A percentile compares a stretch with the other conserved stretches of the same genome.
Evolutionary conservation across 2,888 invertebrate species (phyloP).

Genomic region (Drosophila macrospina): DNA sequence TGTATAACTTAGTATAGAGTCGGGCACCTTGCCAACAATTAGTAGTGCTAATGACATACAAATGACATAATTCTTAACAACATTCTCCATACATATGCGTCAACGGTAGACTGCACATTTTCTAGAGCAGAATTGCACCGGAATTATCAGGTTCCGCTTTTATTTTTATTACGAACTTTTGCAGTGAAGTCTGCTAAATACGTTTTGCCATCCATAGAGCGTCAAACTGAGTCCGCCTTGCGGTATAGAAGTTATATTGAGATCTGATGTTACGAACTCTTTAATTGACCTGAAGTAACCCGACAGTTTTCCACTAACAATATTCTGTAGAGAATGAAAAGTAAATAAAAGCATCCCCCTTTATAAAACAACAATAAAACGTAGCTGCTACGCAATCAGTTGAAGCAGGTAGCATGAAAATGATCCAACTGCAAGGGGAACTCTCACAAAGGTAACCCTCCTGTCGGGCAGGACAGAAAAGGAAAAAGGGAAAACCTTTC

Average conservation of each 20-base stretch:
- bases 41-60: constrained; percentile 7
- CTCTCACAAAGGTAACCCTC: constrained; percentile 27
- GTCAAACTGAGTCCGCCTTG: not conserved
- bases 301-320: constrained; percentile 5
- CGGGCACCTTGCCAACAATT: constrained; percentile 37
- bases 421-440: constrained; percentile 4
- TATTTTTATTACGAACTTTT: no score
- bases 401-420: constrained; percentile 1
- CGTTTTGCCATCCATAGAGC: not conserved
- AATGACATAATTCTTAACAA: constrained; percentile 28
- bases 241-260: constrained; percentile 1
- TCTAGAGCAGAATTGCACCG: not conserved
- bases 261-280: constrained; percentile 4
- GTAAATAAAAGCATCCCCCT: not conserved
- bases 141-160: not conserved
- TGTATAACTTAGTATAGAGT: constrained; percentile 11
- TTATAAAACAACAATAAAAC: not conserved
- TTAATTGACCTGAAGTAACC: constrained; percentile 27
- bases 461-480: no score
- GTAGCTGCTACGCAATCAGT: constrained; percentile 16
- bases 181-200: no score
- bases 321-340: not conserved
- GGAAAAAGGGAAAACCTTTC: constrained; percentile 8
- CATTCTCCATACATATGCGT: not conserved
- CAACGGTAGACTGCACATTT: not conserved